A percentile compares a stretch with the other conserved stretches of the same genome.
These are phyloP conservation scores for Serripes groenlandicus DNA, from an alignment of 2,888 invertebrate species.

Conservation along the genomic window DNA sequence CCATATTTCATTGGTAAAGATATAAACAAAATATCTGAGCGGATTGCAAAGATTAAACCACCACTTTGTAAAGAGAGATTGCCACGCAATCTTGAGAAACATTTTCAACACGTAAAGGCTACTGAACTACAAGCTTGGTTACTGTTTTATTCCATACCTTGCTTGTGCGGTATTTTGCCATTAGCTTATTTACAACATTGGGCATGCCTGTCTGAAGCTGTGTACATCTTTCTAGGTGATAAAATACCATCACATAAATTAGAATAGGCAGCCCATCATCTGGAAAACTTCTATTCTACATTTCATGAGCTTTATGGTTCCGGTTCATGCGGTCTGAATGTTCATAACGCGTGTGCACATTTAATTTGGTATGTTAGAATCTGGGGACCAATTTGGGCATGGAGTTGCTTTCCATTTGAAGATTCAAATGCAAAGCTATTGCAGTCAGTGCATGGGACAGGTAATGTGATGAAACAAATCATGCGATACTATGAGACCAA, in stretches of 20 bases:
- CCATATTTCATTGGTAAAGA: constrained; percentile 38
- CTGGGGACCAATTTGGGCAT: constrained; percentile 48
- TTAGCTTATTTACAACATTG: constrained; percentile 14
- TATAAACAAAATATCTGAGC: constrained; percentile 21
- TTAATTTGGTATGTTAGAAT: constrained; percentile 34
- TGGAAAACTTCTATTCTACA: constrained; percentile 40
- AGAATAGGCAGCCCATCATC: constrained; percentile 26
- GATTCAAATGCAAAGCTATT: constrained; percentile 26
- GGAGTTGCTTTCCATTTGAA: constrained; percentile 52
- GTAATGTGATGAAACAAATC: constrained; percentile 7
- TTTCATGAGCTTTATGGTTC: constrained; percentile 46
- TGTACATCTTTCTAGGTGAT: constrained; percentile 6
- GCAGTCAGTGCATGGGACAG: constrained; percentile 35
- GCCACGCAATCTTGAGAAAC: constrained; percentile 38
- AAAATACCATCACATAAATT: constrained; percentile 9
- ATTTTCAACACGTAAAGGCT: constrained; percentile 44
- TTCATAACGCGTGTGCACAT: constrained; percentile 53
- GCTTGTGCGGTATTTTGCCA: constrained; percentile 30
- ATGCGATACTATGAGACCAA: neutral
- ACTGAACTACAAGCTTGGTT: constrained; percentile 48
- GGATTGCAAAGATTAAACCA: constrained; percentile 31
- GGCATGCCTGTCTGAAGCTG: constrained; percentile 2
- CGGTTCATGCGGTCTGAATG: constrained; percentile 53
- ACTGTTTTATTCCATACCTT: constrained; percentile 39
- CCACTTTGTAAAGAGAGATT: constrained; percentile 38